phyloP scores from a whole-genome alignment of 2,797 vertebrate genomes.

The Telmatherina bonti region DNA sequence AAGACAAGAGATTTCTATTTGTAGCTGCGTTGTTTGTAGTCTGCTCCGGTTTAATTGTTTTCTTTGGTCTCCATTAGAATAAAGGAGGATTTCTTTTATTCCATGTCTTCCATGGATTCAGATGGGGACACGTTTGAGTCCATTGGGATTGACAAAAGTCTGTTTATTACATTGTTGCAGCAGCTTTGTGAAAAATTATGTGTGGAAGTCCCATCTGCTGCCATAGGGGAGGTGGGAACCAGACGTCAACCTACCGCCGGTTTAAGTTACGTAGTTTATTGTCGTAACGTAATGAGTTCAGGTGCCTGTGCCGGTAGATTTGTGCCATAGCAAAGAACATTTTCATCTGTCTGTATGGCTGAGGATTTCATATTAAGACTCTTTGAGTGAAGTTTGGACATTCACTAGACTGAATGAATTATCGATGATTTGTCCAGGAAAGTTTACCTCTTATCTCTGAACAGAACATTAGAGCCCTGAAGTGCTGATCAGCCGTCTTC shows the following conservation, averaged over 20 bases:
- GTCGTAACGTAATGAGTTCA: neutral
- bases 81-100: neutral
- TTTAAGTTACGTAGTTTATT: constrained; percentile 1
- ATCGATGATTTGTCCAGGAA: constrained; percentile 62
- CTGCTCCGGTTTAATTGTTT: neutral
- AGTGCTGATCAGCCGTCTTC: constrained; percentile 23
- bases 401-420: constrained; percentile 59
- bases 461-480: constrained; percentile 47
- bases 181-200: neutral
- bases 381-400: constrained; percentile 48
- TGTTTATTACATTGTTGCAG: neutral
- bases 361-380: constrained; percentile 51
- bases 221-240: neutral
- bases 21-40: neutral
- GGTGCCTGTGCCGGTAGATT: constrained; percentile 1
- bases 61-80: neutral
- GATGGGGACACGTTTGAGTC: neutral
- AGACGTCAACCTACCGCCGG: neutral
- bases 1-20: neutral
- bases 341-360: constrained; percentile 20
- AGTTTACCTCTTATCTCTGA: constrained; percentile 50
- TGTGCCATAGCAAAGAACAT: neutral
- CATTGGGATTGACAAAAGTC: neutral
- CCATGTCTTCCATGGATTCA: neutral
- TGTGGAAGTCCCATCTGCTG: neutral